Base-by-base conservation (phyloP, 2,797 vertebrate species). In the Cuniculus paca region DNA sequence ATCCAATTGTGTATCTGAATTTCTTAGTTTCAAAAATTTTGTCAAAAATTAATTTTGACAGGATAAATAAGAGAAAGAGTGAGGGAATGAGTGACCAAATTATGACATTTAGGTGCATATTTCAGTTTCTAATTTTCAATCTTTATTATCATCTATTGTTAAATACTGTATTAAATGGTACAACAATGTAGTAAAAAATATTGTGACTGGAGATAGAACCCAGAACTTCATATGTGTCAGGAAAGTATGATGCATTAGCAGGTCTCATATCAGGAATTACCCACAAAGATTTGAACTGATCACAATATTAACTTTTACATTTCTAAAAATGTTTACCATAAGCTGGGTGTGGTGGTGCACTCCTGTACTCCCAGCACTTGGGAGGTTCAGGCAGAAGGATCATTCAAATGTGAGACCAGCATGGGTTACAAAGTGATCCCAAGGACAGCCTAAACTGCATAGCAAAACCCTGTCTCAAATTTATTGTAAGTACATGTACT, bases 401-500 rank as follows among this genome's bases (percentile, higher is more conserved):
- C n/a, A n/a, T n/a, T n/a, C n/a, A n/a, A n/a, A n/a, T n/a, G n/a
- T n/a, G n/a, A n/a, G n/a, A n/a, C n/a, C n/a, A n/a, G n/a, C n/a
- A n/a, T n/a, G n/a, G n/a, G n/a, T n/a, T n/a, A n/a, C n/a, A n/a
- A n/a, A n/a, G n/a, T n/a, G n/a, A n/a, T n/a, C n/a, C n/a, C n/a
- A n/a, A n/a, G n/a, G n/a, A n/a, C n/a, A n/a, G n/a, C n/a, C n/a
- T n/a, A n/a, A n/a, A n/a, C n/a, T n/a, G n/a, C n/a, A n/a, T n/a
- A n/a, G n/a, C n/a, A n/a, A n/a, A n/a, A n/a, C n/a, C n/a, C n/a
- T n/a, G n/a, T n/a, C n/a, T n/a, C n/a, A n/a, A n/a, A n/a, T n/a
- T n/a, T n/a, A n/a, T n/a, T n/a, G 0, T 12, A 36, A 1, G 26
- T 34, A 5, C 77, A 54, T 28, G 4, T 28, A 3, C 6, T 90